These are phyloP conservation scores for Montipora capitata DNA, from an alignment of 92 coral and sea anemone genomes.

Conservation along the genomic window DNA sequence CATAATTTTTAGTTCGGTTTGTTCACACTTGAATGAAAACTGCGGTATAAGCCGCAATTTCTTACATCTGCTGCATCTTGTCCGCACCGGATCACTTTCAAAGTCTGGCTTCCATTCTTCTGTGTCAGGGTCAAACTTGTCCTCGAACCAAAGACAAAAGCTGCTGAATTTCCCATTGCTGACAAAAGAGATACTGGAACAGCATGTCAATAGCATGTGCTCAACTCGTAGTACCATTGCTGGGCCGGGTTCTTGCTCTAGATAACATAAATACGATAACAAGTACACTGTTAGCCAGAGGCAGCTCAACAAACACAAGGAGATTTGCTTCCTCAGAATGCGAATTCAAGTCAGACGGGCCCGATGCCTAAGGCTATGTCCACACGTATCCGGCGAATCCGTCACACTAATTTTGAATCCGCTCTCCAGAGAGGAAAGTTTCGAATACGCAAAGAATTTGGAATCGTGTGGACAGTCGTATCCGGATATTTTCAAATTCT, in stretches of 20 bases:
- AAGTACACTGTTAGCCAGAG: neutral
- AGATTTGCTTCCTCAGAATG: too few species aligned
- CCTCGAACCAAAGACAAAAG: slow-evolving; percentile 95
- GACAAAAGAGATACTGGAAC: slow-evolving; percentile 96
- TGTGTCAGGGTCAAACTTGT: slow-evolving; percentile 92
- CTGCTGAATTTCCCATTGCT: slow-evolving; percentile 94
- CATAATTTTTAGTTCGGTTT: too few species aligned
- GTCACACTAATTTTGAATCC: too few species aligned
- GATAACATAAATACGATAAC: neutral
- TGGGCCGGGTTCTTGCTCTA: slow-evolving; percentile 87
- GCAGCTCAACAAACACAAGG: neutral
- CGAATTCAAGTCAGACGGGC: too few species aligned
- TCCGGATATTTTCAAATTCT: too few species aligned
- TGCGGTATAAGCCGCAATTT: neutral
- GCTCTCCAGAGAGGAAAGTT: too few species aligned
- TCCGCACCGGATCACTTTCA: slow-evolving; percentile 65
- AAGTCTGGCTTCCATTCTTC: slow-evolving; percentile 93
- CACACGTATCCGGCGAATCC: too few species aligned
- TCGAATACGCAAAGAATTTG: too few species aligned
- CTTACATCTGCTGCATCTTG: slow-evolving; percentile 84
- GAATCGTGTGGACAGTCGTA: too few species aligned
- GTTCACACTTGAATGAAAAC: too few species aligned
- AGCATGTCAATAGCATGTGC: slow-evolving; percentile 95
- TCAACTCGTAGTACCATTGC: slow-evolving; percentile 93
- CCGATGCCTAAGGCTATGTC: too few species aligned